phyloP scores from a whole-genome alignment of 2,113 vertebrate species.

The Xiphophorus couchianus region DNA sequence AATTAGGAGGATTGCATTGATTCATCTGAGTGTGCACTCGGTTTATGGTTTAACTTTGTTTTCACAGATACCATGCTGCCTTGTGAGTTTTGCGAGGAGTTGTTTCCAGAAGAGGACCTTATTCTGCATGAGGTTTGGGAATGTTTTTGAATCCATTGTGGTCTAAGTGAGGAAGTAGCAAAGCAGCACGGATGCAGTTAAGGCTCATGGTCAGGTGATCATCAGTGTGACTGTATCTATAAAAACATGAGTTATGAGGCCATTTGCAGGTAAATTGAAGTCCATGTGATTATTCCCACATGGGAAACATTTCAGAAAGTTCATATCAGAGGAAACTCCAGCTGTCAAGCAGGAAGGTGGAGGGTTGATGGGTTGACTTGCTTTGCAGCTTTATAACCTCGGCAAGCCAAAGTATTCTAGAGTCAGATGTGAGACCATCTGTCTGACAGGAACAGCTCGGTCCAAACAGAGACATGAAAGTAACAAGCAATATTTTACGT shows the following conservation, averaged over 20 bases:
- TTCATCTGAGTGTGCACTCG: neutral
- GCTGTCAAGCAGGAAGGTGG: too few relatives aligned
- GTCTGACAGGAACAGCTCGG: too few relatives aligned
- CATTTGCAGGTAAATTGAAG: neutral
- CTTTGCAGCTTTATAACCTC: too few relatives aligned
- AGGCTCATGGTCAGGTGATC: too few relatives aligned
- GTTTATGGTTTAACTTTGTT: neutral
- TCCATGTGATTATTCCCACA: neutral
- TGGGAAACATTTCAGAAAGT: neutral
- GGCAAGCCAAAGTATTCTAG: too few relatives aligned
- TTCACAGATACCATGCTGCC: conserved; percentile 85
- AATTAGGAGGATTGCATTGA: neutral
- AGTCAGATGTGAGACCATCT: too few relatives aligned
- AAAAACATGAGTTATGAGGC: neutral
- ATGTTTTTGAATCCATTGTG: neutral
- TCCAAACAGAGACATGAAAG: too few relatives aligned
- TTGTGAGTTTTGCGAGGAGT: conserved; percentile 96
- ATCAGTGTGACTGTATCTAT: neutral
- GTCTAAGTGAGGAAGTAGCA: neutral
- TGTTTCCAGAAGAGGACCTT: conserved; percentile 92
- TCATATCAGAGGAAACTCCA: too few relatives aligned
- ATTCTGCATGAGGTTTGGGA: conserved; percentile 93
- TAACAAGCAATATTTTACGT: too few relatives aligned
- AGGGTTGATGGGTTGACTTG: too few relatives aligned
- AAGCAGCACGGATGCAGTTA: neutral